Conservation (phyloP, 2,797 vertebrate species). For the Agapornis canus region DNA sequence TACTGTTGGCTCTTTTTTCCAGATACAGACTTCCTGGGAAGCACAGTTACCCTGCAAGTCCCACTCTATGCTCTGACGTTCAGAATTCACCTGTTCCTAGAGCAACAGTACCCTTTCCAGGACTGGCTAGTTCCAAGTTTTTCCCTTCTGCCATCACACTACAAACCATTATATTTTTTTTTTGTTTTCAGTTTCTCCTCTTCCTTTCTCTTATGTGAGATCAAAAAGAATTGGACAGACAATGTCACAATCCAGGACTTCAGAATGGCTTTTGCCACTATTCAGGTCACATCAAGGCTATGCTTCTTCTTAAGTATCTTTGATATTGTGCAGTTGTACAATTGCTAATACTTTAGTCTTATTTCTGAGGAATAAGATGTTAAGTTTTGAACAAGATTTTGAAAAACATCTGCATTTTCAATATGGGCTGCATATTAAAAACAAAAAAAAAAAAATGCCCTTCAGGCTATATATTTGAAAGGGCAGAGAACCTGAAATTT, state of each 20-base stretch:
- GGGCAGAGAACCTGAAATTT: neutral
- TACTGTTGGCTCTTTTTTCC: neutral
- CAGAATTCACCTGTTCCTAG: neutral
- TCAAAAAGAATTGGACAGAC: neutral
- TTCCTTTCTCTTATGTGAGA: neutral
- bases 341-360: rapidly evolving
- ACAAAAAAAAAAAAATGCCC: neutral
- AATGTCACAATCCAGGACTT: neutral
- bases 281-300: neutral
- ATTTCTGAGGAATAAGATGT: neutral
- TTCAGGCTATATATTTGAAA: neutral
- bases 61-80: neutral
- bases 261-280: neutral
- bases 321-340: neutral
- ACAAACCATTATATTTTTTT: neutral
- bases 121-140: neutral
- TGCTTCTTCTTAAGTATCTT: neutral
- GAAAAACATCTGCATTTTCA: neutral
- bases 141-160: neutral
- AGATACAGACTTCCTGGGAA: neutral
- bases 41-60: neutral
- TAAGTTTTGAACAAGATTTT: neutral
- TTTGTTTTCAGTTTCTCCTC: neutral
- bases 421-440: neutral
- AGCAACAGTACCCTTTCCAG: neutral